Conservation (phyloP, 2,113 vertebrate genomes). For the Petromus typicus region DNA sequence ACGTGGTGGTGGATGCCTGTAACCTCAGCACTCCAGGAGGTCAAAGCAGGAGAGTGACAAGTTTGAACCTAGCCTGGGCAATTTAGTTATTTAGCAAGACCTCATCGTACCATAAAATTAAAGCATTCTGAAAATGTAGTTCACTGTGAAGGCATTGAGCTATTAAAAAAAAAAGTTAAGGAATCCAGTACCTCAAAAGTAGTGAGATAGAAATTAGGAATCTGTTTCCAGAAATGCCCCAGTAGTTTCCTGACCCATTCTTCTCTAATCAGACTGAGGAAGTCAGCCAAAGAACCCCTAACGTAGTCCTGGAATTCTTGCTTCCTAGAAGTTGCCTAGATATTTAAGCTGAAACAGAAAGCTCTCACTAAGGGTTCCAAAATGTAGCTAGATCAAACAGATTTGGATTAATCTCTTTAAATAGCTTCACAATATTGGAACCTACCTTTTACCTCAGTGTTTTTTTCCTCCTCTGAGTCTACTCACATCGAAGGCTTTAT, state of each 20-base stretch:
- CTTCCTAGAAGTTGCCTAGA: background rate
- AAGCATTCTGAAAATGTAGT: background rate
- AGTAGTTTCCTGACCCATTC: background rate
- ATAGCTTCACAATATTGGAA: background rate
- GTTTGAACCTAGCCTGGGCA: background rate
- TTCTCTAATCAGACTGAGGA: background rate
- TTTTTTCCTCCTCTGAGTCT: background rate
- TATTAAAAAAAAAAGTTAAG: background rate
- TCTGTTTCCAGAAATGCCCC: background rate
- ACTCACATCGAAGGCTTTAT: background rate
- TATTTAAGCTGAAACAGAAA: conserved; percentile 15
- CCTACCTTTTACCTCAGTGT: background rate
- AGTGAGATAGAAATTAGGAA: background rate
- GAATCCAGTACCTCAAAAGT: background rate
- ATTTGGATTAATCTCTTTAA: background rate
- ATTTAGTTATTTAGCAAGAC: background rate
- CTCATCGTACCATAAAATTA: background rate
- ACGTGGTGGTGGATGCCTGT: background rate
- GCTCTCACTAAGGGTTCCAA: background rate
- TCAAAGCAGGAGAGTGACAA: background rate
- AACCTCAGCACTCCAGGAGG: background rate
- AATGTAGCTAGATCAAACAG: background rate
- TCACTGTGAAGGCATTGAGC: background rate
- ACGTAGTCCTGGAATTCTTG: background rate
- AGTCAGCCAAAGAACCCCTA: background rate